phyloP scores from a whole-genome alignment of 2,113 vertebrate genomes.

The Plestiodon gilberti region DNA sequence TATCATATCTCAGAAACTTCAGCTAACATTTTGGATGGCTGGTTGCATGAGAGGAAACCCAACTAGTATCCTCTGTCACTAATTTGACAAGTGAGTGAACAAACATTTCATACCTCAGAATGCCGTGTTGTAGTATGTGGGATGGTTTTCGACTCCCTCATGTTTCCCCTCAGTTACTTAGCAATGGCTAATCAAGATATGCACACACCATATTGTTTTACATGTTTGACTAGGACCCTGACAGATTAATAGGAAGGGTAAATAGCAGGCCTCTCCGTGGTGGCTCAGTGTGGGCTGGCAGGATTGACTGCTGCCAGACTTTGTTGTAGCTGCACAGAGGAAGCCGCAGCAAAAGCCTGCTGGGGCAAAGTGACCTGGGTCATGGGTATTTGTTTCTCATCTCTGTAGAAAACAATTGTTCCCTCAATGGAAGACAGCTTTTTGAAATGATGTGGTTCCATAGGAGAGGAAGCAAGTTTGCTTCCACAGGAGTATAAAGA shows the following conservation, averaged over 20 bases:
- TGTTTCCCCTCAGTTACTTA: conserved; percentile 83
- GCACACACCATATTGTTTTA: conserved; percentile 88
- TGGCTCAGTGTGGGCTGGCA: conserved; percentile 76
- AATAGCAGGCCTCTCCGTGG: conserved; percentile 81
- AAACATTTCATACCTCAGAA: conserved; percentile 73
- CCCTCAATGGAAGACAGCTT: conserved; percentile 83
- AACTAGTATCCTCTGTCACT: conserved; percentile 29
- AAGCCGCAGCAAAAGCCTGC: conserved; percentile 82
- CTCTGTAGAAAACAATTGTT: conserved; percentile 86
- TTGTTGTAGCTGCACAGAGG: conserved; percentile 83
- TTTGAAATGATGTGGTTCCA: conserved; percentile 76
- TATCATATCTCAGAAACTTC: neutral
- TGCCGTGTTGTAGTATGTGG: conserved; percentile 68
- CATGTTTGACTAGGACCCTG: conserved; percentile 88
- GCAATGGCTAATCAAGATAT: conserved; percentile 87
- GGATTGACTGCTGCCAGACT: conserved; percentile 81
- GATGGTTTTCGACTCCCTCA: conserved; percentile 75
- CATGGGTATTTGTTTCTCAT: conserved; percentile 88
- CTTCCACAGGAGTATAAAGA: conserved; percentile 66
- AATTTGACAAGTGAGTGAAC: conserved; percentile 50
- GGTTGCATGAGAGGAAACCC: neutral
- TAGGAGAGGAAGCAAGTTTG: conserved; percentile 69
- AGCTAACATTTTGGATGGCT: neutral
- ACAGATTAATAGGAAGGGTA: conserved; percentile 96
- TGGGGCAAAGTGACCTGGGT: conserved; percentile 83